These are phyloP conservation scores for Charaxes varanes DNA, from an alignment of 1,140 invertebrate genomes.

Conservation along the genomic window DNA sequence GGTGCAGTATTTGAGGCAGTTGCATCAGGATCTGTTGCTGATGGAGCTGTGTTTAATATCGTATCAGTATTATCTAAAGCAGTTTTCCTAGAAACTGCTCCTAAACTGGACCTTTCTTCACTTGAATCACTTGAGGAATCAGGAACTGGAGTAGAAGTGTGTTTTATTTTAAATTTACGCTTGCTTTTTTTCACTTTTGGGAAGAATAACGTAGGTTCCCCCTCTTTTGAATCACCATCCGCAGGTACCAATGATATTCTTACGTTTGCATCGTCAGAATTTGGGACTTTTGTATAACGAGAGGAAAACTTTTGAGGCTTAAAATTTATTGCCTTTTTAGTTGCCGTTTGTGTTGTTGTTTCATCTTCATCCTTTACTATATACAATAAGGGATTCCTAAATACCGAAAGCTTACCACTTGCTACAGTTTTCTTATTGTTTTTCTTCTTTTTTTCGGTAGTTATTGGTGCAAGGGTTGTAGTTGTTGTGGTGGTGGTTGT, in stretches of 20 bases:
- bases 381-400: conserved; percentile 49
- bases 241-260: conserved; percentile 51
- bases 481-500: conserved; percentile 15
- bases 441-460: conserved; percentile 16
- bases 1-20: conserved; percentile 16
- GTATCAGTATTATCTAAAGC: conserved; percentile 7
- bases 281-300: conserved; percentile 17
- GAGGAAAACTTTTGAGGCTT: conserved; percentile 31
- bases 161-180: conserved; percentile 26
- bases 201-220: conserved; percentile 52
- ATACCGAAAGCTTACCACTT: conserved; percentile 48
- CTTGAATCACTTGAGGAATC: conserved; percentile 22
- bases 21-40: conserved; percentile 1
- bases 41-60: conserved; percentile 3
- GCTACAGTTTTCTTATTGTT: conserved; percentile 23
- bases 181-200: conserved; percentile 44
- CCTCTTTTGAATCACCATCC: conserved; percentile 35
- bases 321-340: conserved; percentile 1
- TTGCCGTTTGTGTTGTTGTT: conserved; percentile 18
- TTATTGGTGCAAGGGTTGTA: conserved; percentile 16
- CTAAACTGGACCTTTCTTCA: conserved; percentile 7
- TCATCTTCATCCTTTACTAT: conserved; percentile 38
- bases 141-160: conserved; percentile 25
- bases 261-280: conserved; percentile 26
- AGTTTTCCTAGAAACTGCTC: conserved; percentile 13